Evolutionary conservation across 1,140 invertebrate genomes (phyloP), one percentile per base, ranked within the genome.

Genomic region (Euwallacea fornicatus): DNA sequence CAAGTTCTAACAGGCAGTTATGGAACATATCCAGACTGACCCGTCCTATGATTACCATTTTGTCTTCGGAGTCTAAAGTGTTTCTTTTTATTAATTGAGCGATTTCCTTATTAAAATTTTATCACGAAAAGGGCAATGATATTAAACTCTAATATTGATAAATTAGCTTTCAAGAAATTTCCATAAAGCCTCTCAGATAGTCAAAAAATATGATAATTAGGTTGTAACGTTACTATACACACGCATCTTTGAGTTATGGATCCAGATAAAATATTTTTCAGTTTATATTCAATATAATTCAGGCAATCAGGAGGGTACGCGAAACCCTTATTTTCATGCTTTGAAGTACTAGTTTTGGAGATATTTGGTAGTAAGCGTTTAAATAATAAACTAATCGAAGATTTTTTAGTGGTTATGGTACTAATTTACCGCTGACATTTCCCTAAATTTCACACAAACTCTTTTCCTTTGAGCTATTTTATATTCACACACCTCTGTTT

Each of bases 1-100:
- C 43, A 55, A 21, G 41, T 66, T 54, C 21, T n/a, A 33, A n/a
- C 63, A 54, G 21, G 2, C 54, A 42, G 11, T 58, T 66, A 66
- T 33, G 43, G n/a, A 56, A 46, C 7, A 10, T 47, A 13, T n/a
- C 9, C 16, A 33, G 11, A 65, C 63, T 54, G 50, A 54, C 62
- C 62, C 1, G 53, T 65, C 7, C 8, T 10, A 2, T 54, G 43
- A 47, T 47, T 8, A 13, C 42, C 21, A 33, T 33, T 33, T 33
- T 33, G 21, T 1, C 21, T 33, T 33, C 21, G 21, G 1, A 2
- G 21, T 33, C 21, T 33, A 33, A 33, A 4, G 21, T 33, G 21
- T 33, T 4, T 4, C 21, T 33, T 33, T 33, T 33, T 2, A 33
- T 33, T 33, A 33, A 65, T 50, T 54, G 50, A 54, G 46, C 62